These are phyloP conservation scores for Microplitis deprimator DNA, from an alignment of 2,888 invertebrate species.

Conservation along the genomic window DNA sequence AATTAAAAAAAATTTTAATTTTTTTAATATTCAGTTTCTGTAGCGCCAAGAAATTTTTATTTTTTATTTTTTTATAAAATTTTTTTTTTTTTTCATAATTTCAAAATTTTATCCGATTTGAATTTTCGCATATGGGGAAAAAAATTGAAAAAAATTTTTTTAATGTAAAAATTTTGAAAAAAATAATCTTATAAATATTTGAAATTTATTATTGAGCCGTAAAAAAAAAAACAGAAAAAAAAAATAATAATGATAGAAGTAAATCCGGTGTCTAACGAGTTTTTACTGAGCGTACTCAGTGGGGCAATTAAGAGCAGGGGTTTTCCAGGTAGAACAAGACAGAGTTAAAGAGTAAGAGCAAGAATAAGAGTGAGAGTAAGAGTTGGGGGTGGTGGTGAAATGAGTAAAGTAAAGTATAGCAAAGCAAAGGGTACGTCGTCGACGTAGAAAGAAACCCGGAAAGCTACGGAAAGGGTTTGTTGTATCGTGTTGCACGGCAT, in stretches of 20 bases:
- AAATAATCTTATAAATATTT: no score
- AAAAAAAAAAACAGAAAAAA: background rate
- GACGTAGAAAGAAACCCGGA: conserved; percentile 50
- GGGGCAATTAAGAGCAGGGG: conserved; percentile 40
- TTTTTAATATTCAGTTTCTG: no score
- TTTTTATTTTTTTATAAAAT: no score
- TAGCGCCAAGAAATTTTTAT: no score
- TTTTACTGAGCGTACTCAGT: conserved; percentile 60
- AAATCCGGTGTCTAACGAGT: conserved; percentile 68
- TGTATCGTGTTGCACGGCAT: conserved; percentile 65
- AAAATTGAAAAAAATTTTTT: no score
- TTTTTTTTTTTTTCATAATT: background rate
- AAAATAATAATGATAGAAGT: conserved; percentile 54
- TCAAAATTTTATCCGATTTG: background rate
- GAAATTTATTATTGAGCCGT: no score
- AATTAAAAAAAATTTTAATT: no score
- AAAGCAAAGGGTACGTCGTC: conserved; percentile 36
- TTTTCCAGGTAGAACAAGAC: conserved; percentile 22
- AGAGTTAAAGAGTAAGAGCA: conserved; percentile 17
- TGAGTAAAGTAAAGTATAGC: background rate
- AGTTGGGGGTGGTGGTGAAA: conserved; percentile 9
- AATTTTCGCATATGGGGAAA: no score
- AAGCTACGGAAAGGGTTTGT: conserved; percentile 51
- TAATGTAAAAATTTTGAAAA: no score
- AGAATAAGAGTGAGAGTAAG: conserved; percentile 43